Evolutionary conservation across 2,888 invertebrate genomes (phyloP).

Genomic region (Cacoxenus indagator): DNA sequence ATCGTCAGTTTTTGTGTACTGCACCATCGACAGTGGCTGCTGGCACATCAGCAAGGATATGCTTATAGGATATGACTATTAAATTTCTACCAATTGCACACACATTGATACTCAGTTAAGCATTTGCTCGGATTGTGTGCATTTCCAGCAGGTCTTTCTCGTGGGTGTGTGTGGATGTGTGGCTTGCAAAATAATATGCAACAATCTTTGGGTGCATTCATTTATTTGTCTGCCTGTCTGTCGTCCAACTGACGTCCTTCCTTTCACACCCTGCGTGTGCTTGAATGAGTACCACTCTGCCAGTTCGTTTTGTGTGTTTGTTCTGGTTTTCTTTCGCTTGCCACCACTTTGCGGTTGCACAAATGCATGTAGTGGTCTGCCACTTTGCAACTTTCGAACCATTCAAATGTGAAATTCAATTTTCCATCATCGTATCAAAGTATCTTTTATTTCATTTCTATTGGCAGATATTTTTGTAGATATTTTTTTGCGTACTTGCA

Average conservation of each 20-base stretch:
- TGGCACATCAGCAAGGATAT: neutral
- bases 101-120: constrained; percentile 43
- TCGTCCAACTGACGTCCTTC: neutral
- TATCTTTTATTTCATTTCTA: constrained; percentile 38
- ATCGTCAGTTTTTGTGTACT: neutral
- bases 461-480: constrained; percentile 34
- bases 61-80: constrained; percentile 40
- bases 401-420: constrained; percentile 62
- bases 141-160: neutral
- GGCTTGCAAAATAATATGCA: constrained; percentile 43
- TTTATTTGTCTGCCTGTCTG: constrained; percentile 11
- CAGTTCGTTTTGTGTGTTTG: neutral
- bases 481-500: neutral
- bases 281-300: constrained; percentile 24
- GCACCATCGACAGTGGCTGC: neutral
- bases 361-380: constrained; percentile 1
- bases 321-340: neutral
- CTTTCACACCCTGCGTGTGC: neutral
- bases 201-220: constrained; percentile 48
- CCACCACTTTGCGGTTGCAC: neutral
- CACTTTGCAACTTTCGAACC: constrained; percentile 36
- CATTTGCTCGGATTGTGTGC: constrained; percentile 28
- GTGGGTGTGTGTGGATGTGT: constrained; percentile 12
- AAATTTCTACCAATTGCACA: constrained; percentile 47
- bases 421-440: constrained; percentile 39